Evolutionary conservation across 30 jellyfish, hydroid and myxozoan species (phyloP), one percentile per base, ranked within the genome.

Genomic region (Turritopsis rubra): DNA sequence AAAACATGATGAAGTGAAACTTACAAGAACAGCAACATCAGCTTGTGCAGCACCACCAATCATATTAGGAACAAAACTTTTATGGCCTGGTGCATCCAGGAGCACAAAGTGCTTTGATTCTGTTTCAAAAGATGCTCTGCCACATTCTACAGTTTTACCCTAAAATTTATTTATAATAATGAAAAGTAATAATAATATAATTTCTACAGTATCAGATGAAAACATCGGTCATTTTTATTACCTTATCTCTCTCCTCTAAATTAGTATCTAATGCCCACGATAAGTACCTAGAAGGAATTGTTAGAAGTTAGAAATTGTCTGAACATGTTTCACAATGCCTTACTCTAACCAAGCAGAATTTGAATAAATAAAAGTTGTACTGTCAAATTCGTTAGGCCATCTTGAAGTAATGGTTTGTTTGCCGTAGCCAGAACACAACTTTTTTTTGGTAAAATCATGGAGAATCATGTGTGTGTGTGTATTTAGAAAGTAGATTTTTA

Each of bases 31-130:
- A 20, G 97, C 99, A 21, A 95, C 89, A 76, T 95, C 99, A 70
- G 99, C 99, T 75, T 95, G 99, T 8, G 99, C 99, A 25, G 99
- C 98, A 23, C 99, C 99, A 72, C 99, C 97, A 79, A 95, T 95
- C 99, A 95, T 95, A 66, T 95, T 95, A 0, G 99, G 99, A 7
- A 95, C 99, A 88, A 95, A 95, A 84, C 98, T 93, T 85, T 95
- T 95, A 72, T 95, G 99, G 17, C 99, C 99, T 13, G 99, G 99
- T 9, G 99, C 99, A 86, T 95, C 99, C 23, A 95, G 99, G 29
- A 95, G 83, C 1, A 90, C 96, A 78, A 95, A 90, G 66, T 92
- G 99, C 81, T 95, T 95, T 75, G 88, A 78, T 52, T 91, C 94
- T 29, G 99, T 95, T 82, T 95, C 99, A 81, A 95, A 95, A 8